Evolutionary conservation across 2,888 invertebrate genomes (phyloP), one percentile per base, ranked within the genome.

Genomic region (Drosophila limbata): DNA sequence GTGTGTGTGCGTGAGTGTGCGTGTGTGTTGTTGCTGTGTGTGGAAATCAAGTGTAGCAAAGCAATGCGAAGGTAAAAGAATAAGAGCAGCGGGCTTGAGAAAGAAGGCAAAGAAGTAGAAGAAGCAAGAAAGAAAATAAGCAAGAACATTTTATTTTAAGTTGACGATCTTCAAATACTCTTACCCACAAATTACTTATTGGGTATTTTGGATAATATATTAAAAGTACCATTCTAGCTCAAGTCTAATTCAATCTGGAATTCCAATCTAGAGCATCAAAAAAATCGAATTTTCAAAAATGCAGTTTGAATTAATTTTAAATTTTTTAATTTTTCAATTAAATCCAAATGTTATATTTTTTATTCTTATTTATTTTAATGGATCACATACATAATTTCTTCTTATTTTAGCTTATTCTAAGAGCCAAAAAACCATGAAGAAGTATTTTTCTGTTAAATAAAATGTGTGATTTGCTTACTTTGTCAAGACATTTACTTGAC

Each of bases 21-120:
- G 28, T 39, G 21, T 17, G 48, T 51, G 37, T 10, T 48, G 77
- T 21, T 21, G 21, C 21, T 73, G 72, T 65, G 70, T 82, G 84
- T 89, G 76, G 86, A 84, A 84, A 84, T 84, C 90, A 84, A 84
- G 84, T 84, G 84, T 88, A 82, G 80, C 90, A 88, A 79, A 68
- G 82, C 81, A 84, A 75, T 69, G 88, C 63, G 66, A 68, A 81
- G 79, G 84, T 84, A 80, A 81, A 67, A 83, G 66, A 80, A 83
- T 70, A 79, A 79, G 80, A 82, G 83, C 79, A 79, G 65, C 64
- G 67, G 64, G 40, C 81, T 72, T 62, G 48, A 78, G 60, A 55
- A 69, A 65, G 62, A 67, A 51, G 64, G 44, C 66, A 67, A 64
- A 66, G 53, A 59, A 65, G 60, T 28, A 42, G 61, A 48, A 62